These are phyloP conservation scores for Neogale vison DNA, from an alignment of 2,113 vertebrate species.

Conservation along the genomic window DNA sequence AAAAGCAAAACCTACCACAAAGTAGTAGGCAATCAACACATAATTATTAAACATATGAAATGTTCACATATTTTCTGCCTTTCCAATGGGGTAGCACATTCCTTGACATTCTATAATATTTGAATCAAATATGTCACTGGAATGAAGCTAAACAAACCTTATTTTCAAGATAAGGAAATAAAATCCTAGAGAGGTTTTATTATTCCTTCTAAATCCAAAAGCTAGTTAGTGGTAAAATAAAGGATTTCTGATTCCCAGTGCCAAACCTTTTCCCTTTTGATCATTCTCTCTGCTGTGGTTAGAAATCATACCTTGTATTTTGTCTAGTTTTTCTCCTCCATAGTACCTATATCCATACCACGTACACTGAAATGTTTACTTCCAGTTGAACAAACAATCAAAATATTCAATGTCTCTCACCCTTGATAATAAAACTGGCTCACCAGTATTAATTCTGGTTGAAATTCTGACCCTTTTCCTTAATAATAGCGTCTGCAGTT, in stretches of 20 bases:
- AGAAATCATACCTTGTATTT: neutral
- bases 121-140: neutral
- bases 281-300: neutral
- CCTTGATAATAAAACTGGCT: neutral
- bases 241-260: neutral
- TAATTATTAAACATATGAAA: neutral
- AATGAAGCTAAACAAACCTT: neutral
- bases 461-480: constrained; percentile 31
- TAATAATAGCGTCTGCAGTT: neutral
- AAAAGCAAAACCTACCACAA: neutral
- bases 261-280: neutral
- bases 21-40: neutral
- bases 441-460: neutral
- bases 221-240: neutral
- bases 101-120: neutral
- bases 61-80: neutral
- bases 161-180: neutral
- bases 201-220: constrained; percentile 15
- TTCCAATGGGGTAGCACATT: neutral
- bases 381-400: neutral
- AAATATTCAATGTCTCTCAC: neutral
- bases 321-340: neutral
- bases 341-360: neutral
- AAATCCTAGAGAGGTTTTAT: neutral
- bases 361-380: neutral